phyloP scores from a whole-genome alignment of 2,113 vertebrate species.

The Danionella cerebrum region DNA sequence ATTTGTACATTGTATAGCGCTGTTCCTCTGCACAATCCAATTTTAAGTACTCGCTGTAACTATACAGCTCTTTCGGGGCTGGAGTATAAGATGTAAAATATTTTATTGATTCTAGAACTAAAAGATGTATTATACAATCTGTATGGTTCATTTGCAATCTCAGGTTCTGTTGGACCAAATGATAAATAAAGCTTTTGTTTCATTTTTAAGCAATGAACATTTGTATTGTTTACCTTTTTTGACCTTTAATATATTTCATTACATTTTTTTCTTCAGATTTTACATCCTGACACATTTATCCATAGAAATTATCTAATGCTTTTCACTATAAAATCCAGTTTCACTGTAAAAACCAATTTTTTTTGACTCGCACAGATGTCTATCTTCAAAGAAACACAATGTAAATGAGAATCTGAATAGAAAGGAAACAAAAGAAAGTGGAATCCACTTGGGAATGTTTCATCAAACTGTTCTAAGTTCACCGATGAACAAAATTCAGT shows the following conservation, averaged over 20 bases:
- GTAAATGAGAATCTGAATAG: too few relatives aligned
- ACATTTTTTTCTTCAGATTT: background rate
- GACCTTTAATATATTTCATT: background rate
- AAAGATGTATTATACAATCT: conserved; percentile 63
- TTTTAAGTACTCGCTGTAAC: conserved; percentile 46
- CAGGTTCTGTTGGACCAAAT: conserved; percentile 99
- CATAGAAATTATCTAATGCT: too few relatives aligned
- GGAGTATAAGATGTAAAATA: conserved; percentile 74
- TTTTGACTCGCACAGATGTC: too few relatives aligned
- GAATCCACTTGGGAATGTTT: too few relatives aligned
- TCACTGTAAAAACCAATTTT: too few relatives aligned
- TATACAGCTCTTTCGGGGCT: conserved; percentile 46
- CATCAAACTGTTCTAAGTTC: too few relatives aligned
- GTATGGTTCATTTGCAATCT: conserved; percentile 88
- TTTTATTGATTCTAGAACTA: conserved; percentile 79
- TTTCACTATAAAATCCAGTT: too few relatives aligned
- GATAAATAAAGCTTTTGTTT: conserved; percentile 83
- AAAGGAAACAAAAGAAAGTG: too few relatives aligned
- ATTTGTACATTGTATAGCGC: conserved; percentile 44
- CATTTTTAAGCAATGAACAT: conserved; percentile 59
- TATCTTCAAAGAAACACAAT: too few relatives aligned
- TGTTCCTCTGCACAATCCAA: conserved; percentile 23
- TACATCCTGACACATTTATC: too few relatives aligned
- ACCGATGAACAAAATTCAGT: too few relatives aligned
- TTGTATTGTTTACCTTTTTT: background rate